Base-by-base conservation (phyloP, 2,888 invertebrate genomes). In the Hedychridium roseum region DNA sequence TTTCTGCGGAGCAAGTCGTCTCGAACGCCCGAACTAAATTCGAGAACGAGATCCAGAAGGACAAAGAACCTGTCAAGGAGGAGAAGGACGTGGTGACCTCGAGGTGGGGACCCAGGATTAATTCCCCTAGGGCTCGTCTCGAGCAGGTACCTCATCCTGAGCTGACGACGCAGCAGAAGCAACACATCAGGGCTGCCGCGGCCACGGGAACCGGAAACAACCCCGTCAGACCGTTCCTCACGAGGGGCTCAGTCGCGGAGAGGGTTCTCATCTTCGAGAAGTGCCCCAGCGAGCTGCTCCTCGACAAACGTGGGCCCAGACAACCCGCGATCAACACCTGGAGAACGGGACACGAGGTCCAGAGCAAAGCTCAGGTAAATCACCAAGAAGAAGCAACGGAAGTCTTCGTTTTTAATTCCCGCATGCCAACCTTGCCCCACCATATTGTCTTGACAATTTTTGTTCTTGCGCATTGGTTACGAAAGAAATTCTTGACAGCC, bases 191-290 rank as follows among this genome's bases (percentile, higher is more conserved):
- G 11, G 76, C 78, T 2, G 75, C 77, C 0, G 77, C 74, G 0
- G 74, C 75, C 12, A 85, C 67, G 71, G 83, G 64, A 66, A 83
- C 61, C 5, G 72, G 79, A 58, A 71, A 79, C 61, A 88, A 86
- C 74, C 91, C 93, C 3, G 89, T 92, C 45, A 83, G 92, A 39
- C 92, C 92, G 11, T 92, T 93, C 79, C 82, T 94, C 42, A 92
- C 93, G 30, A 85, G 94, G 50, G 94, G 94, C 16, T 94, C 94
- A 3, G 94, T 94, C 2, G 94, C 94, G 16, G 94, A 94, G 74
- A 83, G 94, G 36, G 94, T 94, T 55, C 84, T 94, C 57, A 91
- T 94, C 80, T 94, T 94, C 76, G 94, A 94, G 80, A 88, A 91
- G 78, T 92, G 93, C 71, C 94, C 92, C 26, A 91, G 91, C 73